A percentile compares a stretch with the other conserved stretches of the same genome.
Evolutionary conservation across 1,140 invertebrate genomes (phyloP).

Genomic region (Plutomurus gul): DNA sequence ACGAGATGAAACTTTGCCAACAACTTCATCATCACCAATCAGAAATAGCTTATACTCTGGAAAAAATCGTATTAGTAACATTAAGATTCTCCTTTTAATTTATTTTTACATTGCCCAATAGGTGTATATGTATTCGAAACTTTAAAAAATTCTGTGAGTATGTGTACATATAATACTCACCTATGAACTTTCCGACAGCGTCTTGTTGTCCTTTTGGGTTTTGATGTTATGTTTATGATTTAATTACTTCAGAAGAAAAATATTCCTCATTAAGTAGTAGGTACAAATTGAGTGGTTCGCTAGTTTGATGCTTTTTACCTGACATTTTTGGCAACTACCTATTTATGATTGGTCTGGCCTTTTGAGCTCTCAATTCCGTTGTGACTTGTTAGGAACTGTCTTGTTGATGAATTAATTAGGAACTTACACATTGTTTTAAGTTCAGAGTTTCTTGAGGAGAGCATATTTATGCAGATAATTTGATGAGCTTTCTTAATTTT

Average conservation of each 20-base stretch:
- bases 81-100: no score
- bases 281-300: background rate
- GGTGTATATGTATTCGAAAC: no score
- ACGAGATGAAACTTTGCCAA: conserved; percentile 2
- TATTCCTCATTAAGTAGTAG: background rate
- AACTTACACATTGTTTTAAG: no score
- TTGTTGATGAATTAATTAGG: no score
- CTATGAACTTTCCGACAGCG: background rate
- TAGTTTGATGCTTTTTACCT: background rate
- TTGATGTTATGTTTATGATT: background rate
- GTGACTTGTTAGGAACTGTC: no score
- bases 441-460: no score
- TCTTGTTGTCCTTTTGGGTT: background rate
- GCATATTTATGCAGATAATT: no score
- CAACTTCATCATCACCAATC: conserved; percentile 8
- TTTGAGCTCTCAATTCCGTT: no score
- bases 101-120: no score
- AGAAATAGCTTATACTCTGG: background rate
- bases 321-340: conserved; percentile 6
- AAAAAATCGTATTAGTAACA: background rate
- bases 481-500: background rate
- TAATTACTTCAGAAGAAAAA: background rate
- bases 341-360: background rate
- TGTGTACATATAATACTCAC: background rate
- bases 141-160: no score